A percentile compares a stretch with the other conserved stretches of the same genome.
Conservation (phyloP, 2,797 vertebrate genomes). For the Myotis findleyi region DNA sequence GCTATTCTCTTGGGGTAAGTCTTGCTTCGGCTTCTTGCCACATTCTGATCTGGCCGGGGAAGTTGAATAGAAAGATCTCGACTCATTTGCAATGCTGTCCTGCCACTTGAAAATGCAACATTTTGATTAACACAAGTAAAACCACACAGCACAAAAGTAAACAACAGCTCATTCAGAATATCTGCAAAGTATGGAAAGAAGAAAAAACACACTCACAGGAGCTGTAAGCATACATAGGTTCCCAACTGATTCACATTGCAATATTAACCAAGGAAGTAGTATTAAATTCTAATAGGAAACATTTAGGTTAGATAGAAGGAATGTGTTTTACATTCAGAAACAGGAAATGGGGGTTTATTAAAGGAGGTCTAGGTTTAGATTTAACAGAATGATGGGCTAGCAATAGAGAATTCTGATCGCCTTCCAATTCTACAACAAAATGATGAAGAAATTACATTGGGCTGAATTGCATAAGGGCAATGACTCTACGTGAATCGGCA, state of each 20-base stretch:
- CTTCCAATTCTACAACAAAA: not conserved
- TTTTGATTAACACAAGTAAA: conserved; percentile 68
- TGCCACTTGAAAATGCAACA: conserved; percentile 87
- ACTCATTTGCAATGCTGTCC: conserved; percentile 90
- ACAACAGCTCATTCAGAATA: not conserved
- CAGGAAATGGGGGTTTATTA: not conserved
- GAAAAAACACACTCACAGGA: not conserved
- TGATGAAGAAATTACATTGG: not conserved
- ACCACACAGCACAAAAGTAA: conserved; percentile 32
- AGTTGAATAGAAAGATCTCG: conserved; percentile 90
- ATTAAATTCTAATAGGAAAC: not conserved
- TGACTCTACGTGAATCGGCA: not conserved
- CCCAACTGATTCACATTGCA: not conserved
- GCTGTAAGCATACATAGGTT: not conserved
- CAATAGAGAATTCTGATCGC: not conserved
- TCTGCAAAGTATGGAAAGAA: not conserved
- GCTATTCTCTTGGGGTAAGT: conserved; percentile 92
- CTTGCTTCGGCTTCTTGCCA: conserved; percentile 92
- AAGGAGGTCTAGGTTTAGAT: not conserved
- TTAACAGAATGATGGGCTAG: not conserved
- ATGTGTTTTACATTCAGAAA: not conserved
- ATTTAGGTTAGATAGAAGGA: not conserved
- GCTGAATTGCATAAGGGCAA: not conserved
- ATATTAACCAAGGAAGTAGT: not conserved
- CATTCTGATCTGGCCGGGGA: conserved; percentile 90